These are phyloP conservation scores for Echinometra lucunter DNA, from an alignment of 53 echinoderm and acorn worm genomes.

Conservation along the genomic window DNA sequence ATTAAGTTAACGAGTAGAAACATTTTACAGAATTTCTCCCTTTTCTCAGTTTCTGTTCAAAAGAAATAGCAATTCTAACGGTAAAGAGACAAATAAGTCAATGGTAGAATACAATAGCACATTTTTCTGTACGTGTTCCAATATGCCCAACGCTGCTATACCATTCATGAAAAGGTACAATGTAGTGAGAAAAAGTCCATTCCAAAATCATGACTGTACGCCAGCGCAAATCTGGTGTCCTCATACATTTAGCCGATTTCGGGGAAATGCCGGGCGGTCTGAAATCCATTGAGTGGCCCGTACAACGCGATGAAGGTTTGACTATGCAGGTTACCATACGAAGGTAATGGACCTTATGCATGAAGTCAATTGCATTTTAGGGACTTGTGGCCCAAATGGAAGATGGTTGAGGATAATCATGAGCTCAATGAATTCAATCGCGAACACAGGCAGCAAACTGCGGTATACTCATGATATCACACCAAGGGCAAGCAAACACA, in stretches of 20 bases:
- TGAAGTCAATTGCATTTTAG: background rate
- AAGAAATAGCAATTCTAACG: background rate
- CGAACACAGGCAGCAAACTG: background rate
- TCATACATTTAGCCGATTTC: slow-evolving; percentile 16
- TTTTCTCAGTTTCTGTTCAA: background rate
- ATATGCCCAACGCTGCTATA: background rate
- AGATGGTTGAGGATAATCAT: background rate
- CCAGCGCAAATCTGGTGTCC: slow-evolving; percentile 2
- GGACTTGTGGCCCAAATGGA: background rate
- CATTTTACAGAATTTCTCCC: background rate
- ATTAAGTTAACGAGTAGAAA: background rate
- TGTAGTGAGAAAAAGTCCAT: background rate
- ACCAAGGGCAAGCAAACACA: background rate
- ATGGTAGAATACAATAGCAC: background rate
- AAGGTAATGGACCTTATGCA: background rate
- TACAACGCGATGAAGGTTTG: background rate
- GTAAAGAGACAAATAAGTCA: background rate
- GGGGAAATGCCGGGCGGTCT: slow-evolving; percentile 43
- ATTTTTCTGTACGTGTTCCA: background rate
- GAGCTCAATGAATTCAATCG: background rate
- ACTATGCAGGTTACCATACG: background rate
- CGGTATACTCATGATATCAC: background rate
- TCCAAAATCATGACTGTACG: slow-evolving; percentile 41
- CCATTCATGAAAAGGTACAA: background rate
- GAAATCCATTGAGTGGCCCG: background rate